Conservation (phyloP, 2,113 vertebrate species). For the Tapirus terrestris region DNA sequence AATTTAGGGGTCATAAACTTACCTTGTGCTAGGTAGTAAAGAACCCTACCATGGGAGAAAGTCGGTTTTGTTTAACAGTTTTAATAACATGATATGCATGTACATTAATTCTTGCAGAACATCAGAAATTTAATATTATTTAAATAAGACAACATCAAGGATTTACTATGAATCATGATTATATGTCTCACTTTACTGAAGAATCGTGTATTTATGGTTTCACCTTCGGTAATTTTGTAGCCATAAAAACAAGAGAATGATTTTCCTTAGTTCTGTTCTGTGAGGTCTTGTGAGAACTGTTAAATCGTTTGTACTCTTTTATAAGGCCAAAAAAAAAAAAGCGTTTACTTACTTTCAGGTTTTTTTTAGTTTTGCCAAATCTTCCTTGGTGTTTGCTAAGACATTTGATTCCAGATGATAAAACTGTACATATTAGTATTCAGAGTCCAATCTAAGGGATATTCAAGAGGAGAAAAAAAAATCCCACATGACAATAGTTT, state of each 20-base stretch:
- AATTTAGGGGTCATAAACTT: neutral
- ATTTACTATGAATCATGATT: neutral
- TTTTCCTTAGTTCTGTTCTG: slow-evolving; percentile 75
- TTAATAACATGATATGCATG: neutral
- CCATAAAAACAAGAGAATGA: slow-evolving; percentile 81
- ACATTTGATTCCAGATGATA: slow-evolving; percentile 74
- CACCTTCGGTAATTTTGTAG: slow-evolving; percentile 74
- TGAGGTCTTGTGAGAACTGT: slow-evolving; percentile 61
- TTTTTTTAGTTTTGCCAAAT: neutral
- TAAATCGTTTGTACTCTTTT: slow-evolving; percentile 73
- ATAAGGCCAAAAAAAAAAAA: slow-evolving; percentile 67
- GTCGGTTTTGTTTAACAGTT: neutral
- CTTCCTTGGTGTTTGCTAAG: slow-evolving; percentile 46
- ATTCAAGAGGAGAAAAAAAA: slow-evolving; percentile 64
- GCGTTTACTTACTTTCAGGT: slow-evolving; percentile 37
- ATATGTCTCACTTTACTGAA: slow-evolving; percentile 54
- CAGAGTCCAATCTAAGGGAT: slow-evolving; percentile 78
- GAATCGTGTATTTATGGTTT: slow-evolving; percentile 73
- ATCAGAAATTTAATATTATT: neutral
- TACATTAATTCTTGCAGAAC: neutral
- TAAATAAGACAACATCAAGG: slow-evolving; percentile 33
- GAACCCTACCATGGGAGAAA: neutral
- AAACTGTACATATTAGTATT: slow-evolving; percentile 77
- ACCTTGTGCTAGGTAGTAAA: neutral
- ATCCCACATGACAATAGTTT: slow-evolving; percentile 71